These are phyloP conservation scores for Lasioglossum marginatum DNA, from an alignment of 2,888 invertebrate species.

Conservation along the genomic window DNA sequence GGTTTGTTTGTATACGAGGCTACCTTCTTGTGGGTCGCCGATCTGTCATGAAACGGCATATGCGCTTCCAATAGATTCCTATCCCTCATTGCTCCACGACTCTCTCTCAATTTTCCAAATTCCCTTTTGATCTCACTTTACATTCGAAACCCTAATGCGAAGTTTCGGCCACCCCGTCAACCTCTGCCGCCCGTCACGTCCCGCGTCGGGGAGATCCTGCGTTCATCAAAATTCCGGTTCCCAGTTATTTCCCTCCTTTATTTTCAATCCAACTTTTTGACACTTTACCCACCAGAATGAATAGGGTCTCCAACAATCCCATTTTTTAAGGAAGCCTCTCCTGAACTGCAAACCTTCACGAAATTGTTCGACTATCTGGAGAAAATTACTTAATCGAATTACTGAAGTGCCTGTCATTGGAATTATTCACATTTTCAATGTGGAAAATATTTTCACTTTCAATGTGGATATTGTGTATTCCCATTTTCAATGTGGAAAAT, in stretches of 20 bases:
- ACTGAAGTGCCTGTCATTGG: too few relatives aligned
- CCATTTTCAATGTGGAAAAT: too few relatives aligned
- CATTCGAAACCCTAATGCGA: not conserved
- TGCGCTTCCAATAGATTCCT: conserved; percentile 22
- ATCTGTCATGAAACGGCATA: conserved; percentile 44
- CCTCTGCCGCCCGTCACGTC: not conserved
- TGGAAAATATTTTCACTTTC: too few relatives aligned
- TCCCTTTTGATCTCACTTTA: conserved; percentile 2
- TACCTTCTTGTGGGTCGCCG: conserved; percentile 32
- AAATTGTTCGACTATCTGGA: too few relatives aligned
- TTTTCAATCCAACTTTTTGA: not conserved
- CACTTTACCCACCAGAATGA: not conserved
- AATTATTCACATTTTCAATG: too few relatives aligned
- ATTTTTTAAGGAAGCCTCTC: too few relatives aligned
- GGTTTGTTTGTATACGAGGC: conserved; percentile 41
- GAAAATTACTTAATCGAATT: too few relatives aligned
- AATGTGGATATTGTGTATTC: too few relatives aligned
- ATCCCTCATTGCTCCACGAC: conserved; percentile 15
- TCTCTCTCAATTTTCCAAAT: conserved; percentile 48
- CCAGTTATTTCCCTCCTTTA: not conserved
- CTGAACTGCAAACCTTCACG: too few relatives aligned
- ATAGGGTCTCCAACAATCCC: not conserved
- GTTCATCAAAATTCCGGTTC: not conserved
- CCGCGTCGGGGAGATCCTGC: not conserved
- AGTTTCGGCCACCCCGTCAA: not conserved